Conservation (phyloP, 2,797 vertebrate species). For the Paedocypris micromegethes region DNA sequence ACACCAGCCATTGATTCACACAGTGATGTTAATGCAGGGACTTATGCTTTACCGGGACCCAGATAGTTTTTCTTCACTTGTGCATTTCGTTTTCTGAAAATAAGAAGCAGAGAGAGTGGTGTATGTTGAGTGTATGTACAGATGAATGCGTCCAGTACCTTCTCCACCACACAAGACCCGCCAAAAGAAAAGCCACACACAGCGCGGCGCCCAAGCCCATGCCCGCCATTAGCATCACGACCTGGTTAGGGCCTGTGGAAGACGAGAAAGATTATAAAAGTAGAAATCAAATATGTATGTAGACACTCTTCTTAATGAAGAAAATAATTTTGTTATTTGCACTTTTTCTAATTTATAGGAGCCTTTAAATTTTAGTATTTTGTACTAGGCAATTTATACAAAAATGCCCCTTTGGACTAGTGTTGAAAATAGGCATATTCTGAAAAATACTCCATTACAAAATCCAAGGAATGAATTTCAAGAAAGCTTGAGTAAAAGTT, state of each 20-base stretch:
- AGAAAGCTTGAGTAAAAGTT: too few species aligned
- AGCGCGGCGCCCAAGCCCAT: constrained; percentile 69
- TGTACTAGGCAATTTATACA: too few species aligned
- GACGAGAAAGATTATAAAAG: constrained; percentile 5
- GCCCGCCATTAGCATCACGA: constrained; percentile 71
- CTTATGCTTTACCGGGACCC: constrained; percentile 61
- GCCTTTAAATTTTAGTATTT: too few species aligned
- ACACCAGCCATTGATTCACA: constrained; percentile 8
- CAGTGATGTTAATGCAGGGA: background rate
- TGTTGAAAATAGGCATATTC: too few species aligned
- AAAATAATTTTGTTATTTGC: too few species aligned
- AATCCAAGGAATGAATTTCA: too few species aligned
- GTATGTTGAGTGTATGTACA: too few species aligned
- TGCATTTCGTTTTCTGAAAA: constrained; percentile 63
- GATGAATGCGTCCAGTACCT: constrained; percentile 60
- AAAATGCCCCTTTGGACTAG: too few species aligned
- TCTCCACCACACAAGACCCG: constrained; percentile 71
- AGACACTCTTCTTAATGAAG: background rate
- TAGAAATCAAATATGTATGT: background rate
- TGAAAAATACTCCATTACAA: too few species aligned
- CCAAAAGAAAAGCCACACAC: constrained; percentile 70
- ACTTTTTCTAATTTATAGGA: too few species aligned
- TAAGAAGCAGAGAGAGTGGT: constrained; percentile 23
- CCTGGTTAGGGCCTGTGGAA: constrained; percentile 63
- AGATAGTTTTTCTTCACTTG: constrained; percentile 65